Conservation (phyloP, 2,113 vertebrate genomes). For the Pteruthius melanotis region DNA sequence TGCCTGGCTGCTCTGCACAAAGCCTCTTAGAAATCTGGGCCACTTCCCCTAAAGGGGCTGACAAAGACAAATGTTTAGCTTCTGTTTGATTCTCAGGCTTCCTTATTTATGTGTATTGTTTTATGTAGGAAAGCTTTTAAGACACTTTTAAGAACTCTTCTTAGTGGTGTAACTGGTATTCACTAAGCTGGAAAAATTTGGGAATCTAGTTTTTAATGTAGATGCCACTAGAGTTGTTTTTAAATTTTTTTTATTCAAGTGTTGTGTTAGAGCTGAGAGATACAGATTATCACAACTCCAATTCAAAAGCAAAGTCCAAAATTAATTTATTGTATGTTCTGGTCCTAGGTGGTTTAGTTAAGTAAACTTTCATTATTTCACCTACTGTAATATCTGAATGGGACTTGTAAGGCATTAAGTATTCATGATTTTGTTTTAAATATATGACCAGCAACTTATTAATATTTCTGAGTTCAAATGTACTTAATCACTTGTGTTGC, state of each 20-base stretch:
- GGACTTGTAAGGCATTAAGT: slow-evolving; percentile 10
- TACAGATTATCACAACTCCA: not conserved
- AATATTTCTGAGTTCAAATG: slow-evolving; percentile 41
- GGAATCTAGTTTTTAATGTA: not conserved
- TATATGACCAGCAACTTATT: slow-evolving; percentile 35
- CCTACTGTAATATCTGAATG: slow-evolving; percentile 30
- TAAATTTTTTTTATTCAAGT: not conserved
- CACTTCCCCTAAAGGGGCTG: not conserved
- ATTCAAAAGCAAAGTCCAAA: not conserved
- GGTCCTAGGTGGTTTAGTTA: not conserved
- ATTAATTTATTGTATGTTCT: not conserved
- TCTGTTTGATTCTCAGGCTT: not conserved
- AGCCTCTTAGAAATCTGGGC: not conserved
- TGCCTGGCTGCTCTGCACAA: not conserved
- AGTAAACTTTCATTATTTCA: slow-evolving; percentile 6
- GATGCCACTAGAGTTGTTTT: not conserved
- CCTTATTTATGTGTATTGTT: not conserved
- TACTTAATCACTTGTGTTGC: slow-evolving; percentile 43
- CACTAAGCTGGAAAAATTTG: not conserved
- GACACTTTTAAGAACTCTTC: not conserved
- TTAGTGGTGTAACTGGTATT: not conserved
- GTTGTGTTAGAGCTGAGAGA: not conserved
- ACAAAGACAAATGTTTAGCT: not conserved
- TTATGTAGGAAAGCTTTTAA: not conserved
- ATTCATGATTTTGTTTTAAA: slow-evolving; percentile 50